Evolutionary conservation across 1,140 invertebrate species (phyloP).

Genomic region (Cyphomyrmex costatus): DNA sequence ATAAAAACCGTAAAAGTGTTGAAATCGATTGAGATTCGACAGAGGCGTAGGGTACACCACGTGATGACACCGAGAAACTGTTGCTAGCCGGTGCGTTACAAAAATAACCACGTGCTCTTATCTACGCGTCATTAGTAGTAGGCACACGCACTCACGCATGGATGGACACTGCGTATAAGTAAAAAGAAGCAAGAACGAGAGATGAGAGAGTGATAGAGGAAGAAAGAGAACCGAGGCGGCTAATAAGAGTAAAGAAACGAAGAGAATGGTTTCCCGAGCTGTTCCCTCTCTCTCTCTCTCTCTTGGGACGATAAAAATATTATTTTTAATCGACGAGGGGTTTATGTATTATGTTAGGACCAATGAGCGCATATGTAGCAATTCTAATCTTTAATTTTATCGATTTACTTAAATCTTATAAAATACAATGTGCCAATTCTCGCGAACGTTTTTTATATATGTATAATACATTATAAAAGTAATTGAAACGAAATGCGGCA

Average conservation of each 20-base stretch:
- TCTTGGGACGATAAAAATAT: slow-evolving; percentile 70
- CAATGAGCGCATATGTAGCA: not conserved
- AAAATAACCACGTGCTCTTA: slow-evolving; percentile 78
- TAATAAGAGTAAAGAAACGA: slow-evolving; percentile 50
- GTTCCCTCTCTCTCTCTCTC: slow-evolving; percentile 31
- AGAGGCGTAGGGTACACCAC: slow-evolving; percentile 31
- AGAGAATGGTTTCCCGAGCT: slow-evolving; percentile 41
- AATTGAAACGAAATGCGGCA: not conserved
- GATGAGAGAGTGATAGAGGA: not conserved
- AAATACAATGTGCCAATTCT: not conserved
- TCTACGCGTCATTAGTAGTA: slow-evolving; percentile 69
- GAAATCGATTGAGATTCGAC: slow-evolving; percentile 46
- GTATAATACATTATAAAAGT: no score
- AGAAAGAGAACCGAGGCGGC: not conserved
- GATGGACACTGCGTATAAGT: slow-evolving; percentile 37
- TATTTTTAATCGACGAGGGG: slow-evolving; percentile 72
- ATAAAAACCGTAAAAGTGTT: slow-evolving; percentile 1
- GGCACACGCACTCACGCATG: slow-evolving; percentile 59
- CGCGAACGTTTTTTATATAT: not conserved
- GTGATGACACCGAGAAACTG: slow-evolving; percentile 72
- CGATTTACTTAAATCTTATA: not conserved
- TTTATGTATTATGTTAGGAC: slow-evolving; percentile 40
- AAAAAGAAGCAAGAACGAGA: slow-evolving; percentile 14
- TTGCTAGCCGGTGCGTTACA: slow-evolving; percentile 79
- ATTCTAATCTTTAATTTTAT: slow-evolving; percentile 52